These are phyloP conservation scores for Dolichopus griseipennis DNA, from an alignment of 2,888 invertebrate genomes.

Conservation along the genomic window DNA sequence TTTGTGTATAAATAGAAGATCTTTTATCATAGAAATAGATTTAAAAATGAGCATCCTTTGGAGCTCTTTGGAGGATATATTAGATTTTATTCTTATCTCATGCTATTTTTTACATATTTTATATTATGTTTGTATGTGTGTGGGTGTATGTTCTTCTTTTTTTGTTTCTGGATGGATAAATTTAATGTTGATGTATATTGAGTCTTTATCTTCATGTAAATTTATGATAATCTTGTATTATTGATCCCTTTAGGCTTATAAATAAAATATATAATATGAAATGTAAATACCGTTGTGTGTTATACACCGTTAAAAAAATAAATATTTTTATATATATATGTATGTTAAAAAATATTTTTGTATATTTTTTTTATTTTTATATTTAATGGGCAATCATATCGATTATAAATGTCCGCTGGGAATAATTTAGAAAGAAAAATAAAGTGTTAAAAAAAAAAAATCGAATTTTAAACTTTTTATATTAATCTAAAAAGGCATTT, in stretches of 20 bases:
- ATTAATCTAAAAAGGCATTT: too few relatives aligned
- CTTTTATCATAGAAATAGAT: neutral
- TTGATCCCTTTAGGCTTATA: conserved; percentile 7
- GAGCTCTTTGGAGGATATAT: neutral
- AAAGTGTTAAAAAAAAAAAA: too few relatives aligned
- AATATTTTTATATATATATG: neutral
- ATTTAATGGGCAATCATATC: neutral
- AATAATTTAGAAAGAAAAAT: neutral
- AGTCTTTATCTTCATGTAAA: conserved; percentile 4
- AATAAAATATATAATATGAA: conserved; percentile 6
- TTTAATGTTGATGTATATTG: conserved; percentile 6
- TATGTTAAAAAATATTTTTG: too few relatives aligned
- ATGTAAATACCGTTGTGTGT: conserved; percentile 1
- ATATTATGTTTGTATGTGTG: neutral
- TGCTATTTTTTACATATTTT: neutral
- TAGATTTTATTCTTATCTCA: neutral
- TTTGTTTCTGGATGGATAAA: neutral
- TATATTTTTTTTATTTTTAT: neutral
- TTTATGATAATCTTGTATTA: conserved; percentile 11
- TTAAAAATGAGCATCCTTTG: neutral
- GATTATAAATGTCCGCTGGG: neutral
- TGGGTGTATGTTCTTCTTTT: neutral
- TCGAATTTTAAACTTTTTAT: too few relatives aligned
- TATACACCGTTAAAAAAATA: neutral
- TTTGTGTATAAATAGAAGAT: neutral